phyloP scores from a whole-genome alignment of 1,140 invertebrate species.

The Coelopa frigida region DNA sequence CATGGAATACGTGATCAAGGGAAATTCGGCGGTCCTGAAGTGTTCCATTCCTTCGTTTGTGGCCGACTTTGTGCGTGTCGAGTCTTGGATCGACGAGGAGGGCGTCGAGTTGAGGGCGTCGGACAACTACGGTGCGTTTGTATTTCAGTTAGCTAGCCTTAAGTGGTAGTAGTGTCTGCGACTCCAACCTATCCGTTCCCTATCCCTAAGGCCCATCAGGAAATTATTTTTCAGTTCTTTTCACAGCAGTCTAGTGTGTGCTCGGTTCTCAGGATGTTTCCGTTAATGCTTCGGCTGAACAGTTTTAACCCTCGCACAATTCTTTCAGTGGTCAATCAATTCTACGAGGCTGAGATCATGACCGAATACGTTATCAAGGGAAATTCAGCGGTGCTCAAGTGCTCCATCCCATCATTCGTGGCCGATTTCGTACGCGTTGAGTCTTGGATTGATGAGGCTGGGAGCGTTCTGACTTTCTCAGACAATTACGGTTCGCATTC shows the following conservation, averaged over 20 bases:
- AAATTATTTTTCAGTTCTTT: neutral
- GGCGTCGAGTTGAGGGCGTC: constrained; percentile 46
- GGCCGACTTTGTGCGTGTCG: constrained; percentile 62
- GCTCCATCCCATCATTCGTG: constrained; percentile 73
- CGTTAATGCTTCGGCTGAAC: neutral
- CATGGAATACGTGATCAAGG: constrained; percentile 59
- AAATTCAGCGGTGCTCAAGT: constrained; percentile 71
- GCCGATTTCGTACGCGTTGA: constrained; percentile 73
- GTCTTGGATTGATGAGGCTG: constrained; percentile 64
- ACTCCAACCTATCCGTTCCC: neutral
- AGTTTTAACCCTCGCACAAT: neutral
- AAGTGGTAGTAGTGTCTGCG: neutral
- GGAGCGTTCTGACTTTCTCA: constrained; percentile 52
- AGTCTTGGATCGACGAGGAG: constrained; percentile 55
- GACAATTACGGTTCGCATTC: constrained; percentile 52
- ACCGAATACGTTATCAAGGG: constrained; percentile 74
- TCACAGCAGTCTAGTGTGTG: neutral
- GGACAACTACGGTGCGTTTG: constrained; percentile 49
- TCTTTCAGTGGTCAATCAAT: constrained; percentile 68
- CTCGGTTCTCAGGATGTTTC: neutral
- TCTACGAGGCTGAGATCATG: constrained; percentile 71
- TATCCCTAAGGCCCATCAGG: neutral
- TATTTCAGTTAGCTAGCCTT: neutral
- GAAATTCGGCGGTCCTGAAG: constrained; percentile 60
- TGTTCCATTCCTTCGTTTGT: constrained; percentile 64